phyloP scores from a whole-genome alignment of 2,888 invertebrate genomes.

The Anodontia alba region DNA sequence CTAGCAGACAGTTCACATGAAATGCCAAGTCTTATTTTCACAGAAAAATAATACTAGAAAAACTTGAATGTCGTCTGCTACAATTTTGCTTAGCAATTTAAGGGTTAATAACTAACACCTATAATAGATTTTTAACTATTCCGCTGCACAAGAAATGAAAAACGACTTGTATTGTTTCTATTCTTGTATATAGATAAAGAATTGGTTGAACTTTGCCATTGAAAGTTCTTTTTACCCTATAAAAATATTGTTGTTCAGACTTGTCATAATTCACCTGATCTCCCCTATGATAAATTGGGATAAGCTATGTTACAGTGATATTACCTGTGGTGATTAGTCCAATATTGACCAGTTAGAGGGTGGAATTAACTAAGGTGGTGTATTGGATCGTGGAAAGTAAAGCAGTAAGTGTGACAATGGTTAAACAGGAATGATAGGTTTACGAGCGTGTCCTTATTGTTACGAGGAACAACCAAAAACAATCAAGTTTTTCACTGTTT shows the following conservation, averaged over 20 bases:
- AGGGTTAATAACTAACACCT: too few species aligned
- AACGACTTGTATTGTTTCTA: conserved; percentile 3
- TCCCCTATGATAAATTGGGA: neutral
- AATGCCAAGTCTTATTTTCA: too few species aligned
- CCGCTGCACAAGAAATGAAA: too few species aligned
- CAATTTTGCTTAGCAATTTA: too few species aligned
- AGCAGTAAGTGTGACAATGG: conserved; percentile 14
- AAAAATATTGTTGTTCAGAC: neutral
- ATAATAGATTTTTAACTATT: too few species aligned
- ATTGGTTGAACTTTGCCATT: neutral
- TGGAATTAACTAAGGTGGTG: neutral
- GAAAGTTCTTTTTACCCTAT: neutral
- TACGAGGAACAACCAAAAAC: conserved; percentile 3
- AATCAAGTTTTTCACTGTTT: conserved; percentile 1
- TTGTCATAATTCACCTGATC: conserved; percentile 17
- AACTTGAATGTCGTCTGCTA: too few species aligned
- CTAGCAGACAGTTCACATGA: too few species aligned
- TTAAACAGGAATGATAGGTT: conserved; percentile 7
- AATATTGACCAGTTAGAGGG: conserved; percentile 4
- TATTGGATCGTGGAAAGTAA: neutral
- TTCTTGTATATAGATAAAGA: neutral
- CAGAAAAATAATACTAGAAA: too few species aligned
- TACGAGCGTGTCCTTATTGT: neutral
- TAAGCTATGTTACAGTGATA: neutral
- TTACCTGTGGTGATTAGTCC: neutral